Conservation (phyloP, 2,797 vertebrate genomes). For the Hydrocynus forskahlii region DNA sequence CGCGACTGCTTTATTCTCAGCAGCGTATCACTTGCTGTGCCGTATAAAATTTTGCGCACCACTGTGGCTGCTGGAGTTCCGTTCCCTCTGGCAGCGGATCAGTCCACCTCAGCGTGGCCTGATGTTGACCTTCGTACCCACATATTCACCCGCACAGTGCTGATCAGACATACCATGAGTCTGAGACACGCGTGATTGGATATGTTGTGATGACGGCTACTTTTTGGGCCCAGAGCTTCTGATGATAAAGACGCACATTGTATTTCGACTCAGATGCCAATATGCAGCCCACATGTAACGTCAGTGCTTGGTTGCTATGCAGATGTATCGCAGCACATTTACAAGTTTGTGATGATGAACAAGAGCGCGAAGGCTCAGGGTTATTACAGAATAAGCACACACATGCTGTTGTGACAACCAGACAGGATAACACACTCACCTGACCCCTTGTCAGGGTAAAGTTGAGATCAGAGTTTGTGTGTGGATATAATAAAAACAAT, state of each 20-base stretch:
- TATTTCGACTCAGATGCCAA: background rate
- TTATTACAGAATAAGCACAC: constrained; percentile 40
- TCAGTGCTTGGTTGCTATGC: constrained; percentile 18
- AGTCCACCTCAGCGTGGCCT: constrained; percentile 41
- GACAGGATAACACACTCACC: constrained; percentile 23
- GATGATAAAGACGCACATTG: background rate
- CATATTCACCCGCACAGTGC: background rate
- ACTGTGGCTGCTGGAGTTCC: constrained; percentile 48
- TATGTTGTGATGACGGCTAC: background rate
- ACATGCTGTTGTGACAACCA: constrained; percentile 50
- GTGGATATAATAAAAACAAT: constrained; percentile 31
- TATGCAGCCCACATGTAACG: background rate
- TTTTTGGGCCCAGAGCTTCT: background rate
- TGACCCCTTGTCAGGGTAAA: constrained; percentile 20
- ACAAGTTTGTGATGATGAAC: constrained; percentile 21
- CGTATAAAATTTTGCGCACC: constrained; percentile 54
- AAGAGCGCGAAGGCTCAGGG: constrained; percentile 16
- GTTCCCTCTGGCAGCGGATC: constrained; percentile 38
- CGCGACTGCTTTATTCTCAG: constrained; percentile 20
- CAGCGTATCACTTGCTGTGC: constrained; percentile 31
- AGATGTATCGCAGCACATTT: constrained; percentile 16
- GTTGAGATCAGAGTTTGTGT: constrained; percentile 1
- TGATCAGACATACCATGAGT: background rate
- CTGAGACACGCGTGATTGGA: background rate
- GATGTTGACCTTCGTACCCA: constrained; percentile 35